Percentiles rank a stretch among this genome's conserved stretches.
phyloP scores from a whole-genome alignment of 2,113 vertebrate genomes.

The Leptodactylus fuscus region DNA sequence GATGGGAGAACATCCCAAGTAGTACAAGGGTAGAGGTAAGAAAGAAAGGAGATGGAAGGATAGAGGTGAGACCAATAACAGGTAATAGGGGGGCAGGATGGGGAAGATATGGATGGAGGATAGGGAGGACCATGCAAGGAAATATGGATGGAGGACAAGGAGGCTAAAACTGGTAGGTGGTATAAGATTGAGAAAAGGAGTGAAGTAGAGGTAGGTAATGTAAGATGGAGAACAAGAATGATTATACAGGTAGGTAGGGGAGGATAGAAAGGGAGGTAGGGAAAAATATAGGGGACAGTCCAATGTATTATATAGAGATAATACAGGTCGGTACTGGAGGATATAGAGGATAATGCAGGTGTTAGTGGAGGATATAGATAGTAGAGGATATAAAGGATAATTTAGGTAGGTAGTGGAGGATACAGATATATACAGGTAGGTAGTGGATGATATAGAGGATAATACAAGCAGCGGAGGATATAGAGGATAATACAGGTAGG shows the following conservation, averaged over 20 bases:
- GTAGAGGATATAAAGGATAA: not conserved
- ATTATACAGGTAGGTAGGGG: not conserved
- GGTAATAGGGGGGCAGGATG: not conserved
- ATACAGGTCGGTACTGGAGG: not conserved
- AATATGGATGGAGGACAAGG: not conserved
- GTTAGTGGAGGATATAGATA: not conserved
- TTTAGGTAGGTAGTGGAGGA: not conserved
- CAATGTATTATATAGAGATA: no score
- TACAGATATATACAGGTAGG: not conserved
- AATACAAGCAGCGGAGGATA: not conserved
- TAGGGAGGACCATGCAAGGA: not conserved
- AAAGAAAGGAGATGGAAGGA: not conserved
- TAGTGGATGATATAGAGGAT: not conserved
- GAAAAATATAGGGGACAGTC: not conserved
- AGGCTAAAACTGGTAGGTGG: not conserved
- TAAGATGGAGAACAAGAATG: no score
- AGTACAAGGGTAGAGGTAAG: not conserved
- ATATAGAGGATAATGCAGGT: not conserved
- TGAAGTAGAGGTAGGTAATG: not conserved
- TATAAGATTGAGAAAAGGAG: not conserved
- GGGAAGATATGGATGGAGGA: not conserved
- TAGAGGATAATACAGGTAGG: not conserved
- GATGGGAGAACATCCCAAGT: constrained; percentile 72
- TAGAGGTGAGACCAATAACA: not conserved
- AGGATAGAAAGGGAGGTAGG: not conserved